Conservation (phyloP, 2,113 vertebrate species). For the Neodon shergylaensis region DNA sequence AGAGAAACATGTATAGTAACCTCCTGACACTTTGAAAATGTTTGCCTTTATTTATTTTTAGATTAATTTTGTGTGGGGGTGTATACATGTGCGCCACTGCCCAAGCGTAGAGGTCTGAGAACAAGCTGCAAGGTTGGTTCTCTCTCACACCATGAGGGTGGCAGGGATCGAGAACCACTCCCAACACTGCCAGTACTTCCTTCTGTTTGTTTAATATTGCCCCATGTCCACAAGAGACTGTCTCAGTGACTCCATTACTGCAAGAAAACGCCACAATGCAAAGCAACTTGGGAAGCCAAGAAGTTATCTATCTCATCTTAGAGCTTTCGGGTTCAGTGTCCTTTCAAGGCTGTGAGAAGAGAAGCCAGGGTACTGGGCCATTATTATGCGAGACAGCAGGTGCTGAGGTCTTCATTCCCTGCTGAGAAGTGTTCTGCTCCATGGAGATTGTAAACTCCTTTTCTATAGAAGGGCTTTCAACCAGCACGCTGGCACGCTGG, state of each 20-base stretch:
- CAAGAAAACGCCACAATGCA: not conserved
- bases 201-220: not conserved
- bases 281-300: not conserved
- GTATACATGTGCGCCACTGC: not conserved
- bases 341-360: not conserved
- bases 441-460: not conserved
- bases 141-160: not conserved
- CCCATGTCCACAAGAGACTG: not conserved
- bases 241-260: not conserved
- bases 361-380: not conserved
- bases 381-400: slow-evolving; percentile 17
- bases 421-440: not conserved
- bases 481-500: not conserved
- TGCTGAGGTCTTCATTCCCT: not conserved
- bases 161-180: too few relatives aligned
- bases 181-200: not conserved
- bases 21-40: not conserved
- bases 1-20: not conserved
- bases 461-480: slow-evolving; percentile 9
- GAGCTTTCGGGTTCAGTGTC: not conserved
- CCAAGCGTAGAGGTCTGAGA: too few relatives aligned
- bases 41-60: not conserved
- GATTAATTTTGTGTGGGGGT: not conserved
- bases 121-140: not conserved
- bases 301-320: not conserved